phyloP scores from a whole-genome alignment of 2,113 vertebrate species.

The Catharus fuscescens region DNA sequence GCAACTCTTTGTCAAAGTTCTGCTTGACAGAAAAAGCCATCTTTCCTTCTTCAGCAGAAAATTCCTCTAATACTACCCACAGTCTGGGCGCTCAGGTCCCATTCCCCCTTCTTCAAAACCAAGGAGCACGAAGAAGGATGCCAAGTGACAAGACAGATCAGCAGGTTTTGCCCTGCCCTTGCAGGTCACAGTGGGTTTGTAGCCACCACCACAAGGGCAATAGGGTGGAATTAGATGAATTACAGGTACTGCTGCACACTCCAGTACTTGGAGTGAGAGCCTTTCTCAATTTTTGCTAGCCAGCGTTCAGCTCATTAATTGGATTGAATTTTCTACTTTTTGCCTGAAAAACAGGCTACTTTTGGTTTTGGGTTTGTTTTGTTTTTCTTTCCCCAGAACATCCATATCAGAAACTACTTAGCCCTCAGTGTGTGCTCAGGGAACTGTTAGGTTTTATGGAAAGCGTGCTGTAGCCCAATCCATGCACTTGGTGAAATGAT shows the following conservation, averaged over 20 bases:
- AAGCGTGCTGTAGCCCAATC: neutral
- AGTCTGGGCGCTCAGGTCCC: neutral
- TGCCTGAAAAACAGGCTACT: neutral
- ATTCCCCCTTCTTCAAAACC: neutral
- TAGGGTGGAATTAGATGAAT: neutral
- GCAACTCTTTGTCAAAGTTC: neutral
- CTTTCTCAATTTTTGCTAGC: neutral
- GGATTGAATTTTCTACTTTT: neutral
- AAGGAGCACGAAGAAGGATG: neutral
- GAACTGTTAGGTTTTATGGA: neutral
- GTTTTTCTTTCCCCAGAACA: slow-evolving; percentile 17
- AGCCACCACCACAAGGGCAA: neutral
- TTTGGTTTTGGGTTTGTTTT: neutral
- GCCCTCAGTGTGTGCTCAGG: neutral
- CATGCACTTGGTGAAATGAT: neutral
- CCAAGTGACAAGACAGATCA: neutral
- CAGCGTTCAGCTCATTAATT: neutral
- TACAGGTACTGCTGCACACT: neutral
- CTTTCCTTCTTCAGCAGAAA: neutral
- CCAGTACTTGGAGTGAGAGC: neutral
- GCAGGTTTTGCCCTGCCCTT: neutral
- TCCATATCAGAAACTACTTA: slow-evolving; percentile 19
- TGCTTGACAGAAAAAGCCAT: neutral
- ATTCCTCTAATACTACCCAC: neutral
- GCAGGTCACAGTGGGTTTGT: neutral